phyloP scores from a whole-genome alignment of 1,140 invertebrate species.

The Oreohelix idahoensis region DNA sequence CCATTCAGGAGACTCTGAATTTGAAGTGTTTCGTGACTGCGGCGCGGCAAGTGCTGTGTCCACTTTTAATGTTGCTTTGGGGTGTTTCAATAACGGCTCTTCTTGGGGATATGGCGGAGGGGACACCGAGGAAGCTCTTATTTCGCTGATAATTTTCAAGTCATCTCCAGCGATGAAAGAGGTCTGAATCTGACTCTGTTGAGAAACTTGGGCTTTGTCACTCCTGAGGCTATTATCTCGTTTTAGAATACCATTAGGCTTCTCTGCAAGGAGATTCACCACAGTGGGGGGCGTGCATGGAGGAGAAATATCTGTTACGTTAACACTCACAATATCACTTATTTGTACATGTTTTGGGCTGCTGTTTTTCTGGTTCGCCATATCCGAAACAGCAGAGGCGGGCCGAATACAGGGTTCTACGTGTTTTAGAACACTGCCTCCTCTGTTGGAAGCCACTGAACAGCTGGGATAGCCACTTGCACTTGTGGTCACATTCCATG shows the following conservation, averaged over 20 bases:
- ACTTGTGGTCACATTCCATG: neutral
- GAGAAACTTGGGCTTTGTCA: neutral
- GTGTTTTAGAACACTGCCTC: neutral
- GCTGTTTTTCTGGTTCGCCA: conserved; percentile 43
- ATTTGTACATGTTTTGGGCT: conserved; percentile 48
- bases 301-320: conserved; percentile 27
- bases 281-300: conserved; percentile 24
- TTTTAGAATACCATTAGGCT: conserved; percentile 46
- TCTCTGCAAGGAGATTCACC: conserved; percentile 20
- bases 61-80: conserved; percentile 14
- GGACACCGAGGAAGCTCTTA: neutral
- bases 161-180: conserved; percentile 27
- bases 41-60: neutral
- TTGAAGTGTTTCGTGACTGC: conserved; percentile 49
- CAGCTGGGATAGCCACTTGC: neutral
- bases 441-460: neutral
- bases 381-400: conserved; percentile 44
- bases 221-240: conserved; percentile 24
- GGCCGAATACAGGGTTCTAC: conserved; percentile 30
- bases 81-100: conserved; percentile 1
- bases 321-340: conserved; percentile 45
- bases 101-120: conserved; percentile 5
- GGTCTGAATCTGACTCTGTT: conserved; percentile 13
- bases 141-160: neutral
- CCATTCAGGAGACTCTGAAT: conserved; percentile 70